Evolutionary conservation across 2,797 vertebrate genomes (phyloP).

Genomic region (Anas flavirostris): DNA sequence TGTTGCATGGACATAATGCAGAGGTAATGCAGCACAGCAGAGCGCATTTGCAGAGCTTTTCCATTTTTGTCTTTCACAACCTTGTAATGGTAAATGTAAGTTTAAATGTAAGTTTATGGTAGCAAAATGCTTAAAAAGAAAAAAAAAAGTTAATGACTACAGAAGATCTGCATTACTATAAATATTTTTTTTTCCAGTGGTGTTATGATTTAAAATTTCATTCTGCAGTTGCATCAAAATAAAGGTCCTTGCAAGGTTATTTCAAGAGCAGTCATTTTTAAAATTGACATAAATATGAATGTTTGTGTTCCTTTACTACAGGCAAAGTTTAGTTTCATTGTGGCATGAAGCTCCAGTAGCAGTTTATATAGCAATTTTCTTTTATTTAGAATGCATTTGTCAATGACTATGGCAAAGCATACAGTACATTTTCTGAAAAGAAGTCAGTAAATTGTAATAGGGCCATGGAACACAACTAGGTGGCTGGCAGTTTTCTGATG

Average conservation of each 20-base stretch:
- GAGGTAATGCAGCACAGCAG: background rate
- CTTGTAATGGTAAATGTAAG: background rate
- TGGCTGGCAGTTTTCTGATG: background rate
- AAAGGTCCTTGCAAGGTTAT: constrained; percentile 21
- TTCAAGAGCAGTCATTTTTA: constrained; percentile 34
- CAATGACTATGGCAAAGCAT: constrained; percentile 29
- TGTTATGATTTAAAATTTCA: background rate
- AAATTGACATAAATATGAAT: constrained; percentile 38
- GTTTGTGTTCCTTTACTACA: constrained; percentile 35
- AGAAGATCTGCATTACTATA: background rate
- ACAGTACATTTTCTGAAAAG: background rate
- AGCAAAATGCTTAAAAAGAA: background rate
- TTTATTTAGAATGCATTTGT: constrained; percentile 9
- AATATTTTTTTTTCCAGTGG: background rate
- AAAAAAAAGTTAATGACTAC: background rate
- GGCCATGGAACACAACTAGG: background rate
- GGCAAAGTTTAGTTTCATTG: constrained; percentile 39
- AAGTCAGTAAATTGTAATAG: constrained; percentile 41
- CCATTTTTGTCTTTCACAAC: background rate
- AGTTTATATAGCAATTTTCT: background rate
- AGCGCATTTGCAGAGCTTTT: background rate
- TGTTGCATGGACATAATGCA: background rate
- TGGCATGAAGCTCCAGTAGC: background rate
- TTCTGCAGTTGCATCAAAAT: constrained; percentile 6
- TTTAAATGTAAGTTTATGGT: background rate